Percentiles rank a stretch among this genome's conserved stretches.
These are phyloP conservation scores for Megaleporinus macrocephalus DNA, from an alignment of 2,113 vertebrate species.

Conservation along the genomic window DNA sequence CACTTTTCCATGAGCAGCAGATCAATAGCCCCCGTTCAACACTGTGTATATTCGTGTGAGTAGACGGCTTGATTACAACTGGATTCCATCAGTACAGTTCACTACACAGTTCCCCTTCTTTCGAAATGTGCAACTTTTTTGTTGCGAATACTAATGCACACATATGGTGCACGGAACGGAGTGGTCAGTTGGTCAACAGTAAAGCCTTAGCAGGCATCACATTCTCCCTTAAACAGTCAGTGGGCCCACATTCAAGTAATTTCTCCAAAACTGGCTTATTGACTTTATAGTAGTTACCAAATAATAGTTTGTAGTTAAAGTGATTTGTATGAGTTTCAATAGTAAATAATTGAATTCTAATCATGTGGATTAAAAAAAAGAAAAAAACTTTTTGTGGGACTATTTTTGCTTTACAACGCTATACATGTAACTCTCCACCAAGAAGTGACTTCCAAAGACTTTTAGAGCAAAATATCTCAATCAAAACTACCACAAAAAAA, in stretches of 20 bases:
- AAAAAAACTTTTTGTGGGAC: too few species aligned
- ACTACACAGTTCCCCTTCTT: slow-evolving; percentile 13
- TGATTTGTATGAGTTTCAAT: too few species aligned
- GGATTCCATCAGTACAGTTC: slow-evolving; percentile 32
- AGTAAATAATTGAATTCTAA: too few species aligned
- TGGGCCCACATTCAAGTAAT: background rate
- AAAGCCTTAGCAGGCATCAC: background rate
- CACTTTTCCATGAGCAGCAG: slow-evolving; percentile 52
- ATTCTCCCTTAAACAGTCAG: background rate
- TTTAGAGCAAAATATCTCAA: too few species aligned
- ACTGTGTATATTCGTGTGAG: slow-evolving; percentile 29
- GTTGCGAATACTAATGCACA: background rate
- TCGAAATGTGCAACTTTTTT: background rate
- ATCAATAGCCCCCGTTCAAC: slow-evolving; percentile 57
- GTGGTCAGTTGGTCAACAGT: background rate
- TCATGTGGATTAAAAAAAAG: too few species aligned
- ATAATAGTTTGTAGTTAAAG: too few species aligned
- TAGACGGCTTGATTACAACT: slow-evolving; percentile 42
- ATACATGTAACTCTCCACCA: too few species aligned
- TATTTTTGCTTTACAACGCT: too few species aligned
- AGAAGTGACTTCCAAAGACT: too few species aligned
- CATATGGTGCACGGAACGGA: background rate
- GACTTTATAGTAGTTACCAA: too few species aligned
- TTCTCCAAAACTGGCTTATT: background rate
- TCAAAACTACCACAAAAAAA: too few species aligned